phyloP scores from a whole-genome alignment of 2,797 vertebrate genomes.

The Hydrocynus forskahlii region DNA sequence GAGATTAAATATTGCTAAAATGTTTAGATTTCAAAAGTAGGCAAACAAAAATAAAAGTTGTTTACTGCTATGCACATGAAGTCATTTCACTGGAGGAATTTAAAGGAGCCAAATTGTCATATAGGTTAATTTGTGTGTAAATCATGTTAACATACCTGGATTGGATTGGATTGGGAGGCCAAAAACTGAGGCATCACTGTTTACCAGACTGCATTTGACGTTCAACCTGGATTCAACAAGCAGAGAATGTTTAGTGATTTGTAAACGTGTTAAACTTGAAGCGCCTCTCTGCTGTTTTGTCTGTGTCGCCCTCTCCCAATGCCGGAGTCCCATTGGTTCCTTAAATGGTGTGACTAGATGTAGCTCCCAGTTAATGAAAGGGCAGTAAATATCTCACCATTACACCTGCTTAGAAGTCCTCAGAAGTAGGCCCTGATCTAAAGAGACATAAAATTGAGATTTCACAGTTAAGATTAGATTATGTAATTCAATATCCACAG shows the following conservation, averaged over 20 bases:
- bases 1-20: no score
- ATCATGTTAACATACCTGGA: no score
- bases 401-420: neutral
- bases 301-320: no score
- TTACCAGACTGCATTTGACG: neutral
- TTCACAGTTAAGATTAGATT: slow-evolving; percentile 23
- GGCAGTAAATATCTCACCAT: neutral
- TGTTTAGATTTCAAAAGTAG: no score
- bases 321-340: neutral
- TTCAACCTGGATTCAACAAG: neutral
- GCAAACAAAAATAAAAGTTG: no score
- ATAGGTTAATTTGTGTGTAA: no score
- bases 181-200: no score
- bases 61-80: no score
- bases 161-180: no score
- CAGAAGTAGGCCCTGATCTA: neutral
- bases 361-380: neutral
- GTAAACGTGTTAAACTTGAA: neutral
- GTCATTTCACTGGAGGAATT: no score
- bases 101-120: no score
- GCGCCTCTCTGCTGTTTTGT: neutral
- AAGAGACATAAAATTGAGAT: slow-evolving; percentile 16
- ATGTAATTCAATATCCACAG: neutral
- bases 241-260: neutral
- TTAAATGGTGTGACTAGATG: neutral